Conservation (phyloP, 2,888 invertebrate species). For the Tenthredo amoena region DNA sequence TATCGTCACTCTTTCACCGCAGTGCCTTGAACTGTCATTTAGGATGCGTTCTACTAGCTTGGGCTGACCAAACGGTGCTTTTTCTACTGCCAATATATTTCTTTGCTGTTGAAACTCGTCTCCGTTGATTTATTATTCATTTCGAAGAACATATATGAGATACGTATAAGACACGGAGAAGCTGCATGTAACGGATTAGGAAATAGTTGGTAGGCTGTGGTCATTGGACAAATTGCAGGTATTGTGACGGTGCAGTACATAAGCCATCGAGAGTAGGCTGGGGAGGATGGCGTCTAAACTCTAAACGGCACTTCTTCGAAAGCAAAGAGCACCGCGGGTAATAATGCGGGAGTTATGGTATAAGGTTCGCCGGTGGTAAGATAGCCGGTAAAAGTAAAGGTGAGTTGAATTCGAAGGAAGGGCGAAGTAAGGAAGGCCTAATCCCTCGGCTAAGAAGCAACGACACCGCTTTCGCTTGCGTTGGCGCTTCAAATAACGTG, state of each 20-base stretch:
- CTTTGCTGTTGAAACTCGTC: not conserved
- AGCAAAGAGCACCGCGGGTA: constrained; percentile 30
- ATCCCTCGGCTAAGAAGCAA: constrained; percentile 72
- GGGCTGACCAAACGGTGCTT: not conserved
- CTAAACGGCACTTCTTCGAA: constrained; percentile 54
- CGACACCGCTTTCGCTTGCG: constrained; percentile 65
- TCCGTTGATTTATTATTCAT: not conserved
- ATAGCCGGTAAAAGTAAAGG: constrained; percentile 18
- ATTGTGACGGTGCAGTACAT: constrained; percentile 53
- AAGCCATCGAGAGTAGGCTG: constrained; percentile 38
- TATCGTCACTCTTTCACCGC: not conserved
- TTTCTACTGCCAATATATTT: not conserved
- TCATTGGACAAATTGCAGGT: constrained; percentile 60
- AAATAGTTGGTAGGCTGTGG: constrained; percentile 48
- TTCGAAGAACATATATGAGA: not conserved
- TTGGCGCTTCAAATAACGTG: constrained; percentile 76
- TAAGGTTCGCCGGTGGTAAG: not conserved
- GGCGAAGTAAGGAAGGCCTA: constrained; percentile 58
- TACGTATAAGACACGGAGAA: not conserved
- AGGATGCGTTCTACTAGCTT: not conserved
- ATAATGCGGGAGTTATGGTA: not conserved
- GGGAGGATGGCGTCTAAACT: constrained; percentile 20
- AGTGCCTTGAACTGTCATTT: not conserved
- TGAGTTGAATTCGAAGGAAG: constrained; percentile 15
- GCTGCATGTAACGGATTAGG: not conserved